Percentiles rank a stretch among this genome's conserved stretches.
These are phyloP conservation scores for Aporophyla lueneburgensis DNA, from an alignment of 2,888 invertebrate species.

Conservation along the genomic window DNA sequence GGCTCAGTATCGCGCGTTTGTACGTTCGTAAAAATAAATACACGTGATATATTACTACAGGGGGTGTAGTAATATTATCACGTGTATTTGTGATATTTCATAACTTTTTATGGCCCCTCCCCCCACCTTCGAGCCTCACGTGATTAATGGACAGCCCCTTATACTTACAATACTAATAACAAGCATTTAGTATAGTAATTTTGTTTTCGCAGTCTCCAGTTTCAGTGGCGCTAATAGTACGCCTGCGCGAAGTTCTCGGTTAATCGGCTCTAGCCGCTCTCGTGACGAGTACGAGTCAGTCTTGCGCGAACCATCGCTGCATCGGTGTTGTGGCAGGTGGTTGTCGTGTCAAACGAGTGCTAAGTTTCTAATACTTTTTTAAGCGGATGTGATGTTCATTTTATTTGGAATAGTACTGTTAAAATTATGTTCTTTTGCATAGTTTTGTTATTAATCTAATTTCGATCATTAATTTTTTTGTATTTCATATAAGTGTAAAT, in stretches of 20 bases:
- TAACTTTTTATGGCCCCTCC: too few relatives aligned
- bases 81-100: too few relatives aligned
- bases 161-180: too few relatives aligned
- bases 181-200: neutral
- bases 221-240: neutral
- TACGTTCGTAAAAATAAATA: too few relatives aligned
- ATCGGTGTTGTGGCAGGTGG: neutral
- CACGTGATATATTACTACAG: too few relatives aligned
- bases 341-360: neutral
- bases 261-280: neutral
- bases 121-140: too few relatives aligned
- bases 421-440: neutral
- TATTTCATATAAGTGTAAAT: too few relatives aligned
- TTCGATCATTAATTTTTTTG: too few relatives aligned
- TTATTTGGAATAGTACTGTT: neutral
- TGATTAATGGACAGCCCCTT: too few relatives aligned
- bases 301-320: neutral
- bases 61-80: too few relatives aligned
- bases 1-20: too few relatives aligned
- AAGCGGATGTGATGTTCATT: neutral
- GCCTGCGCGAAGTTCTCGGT: neutral
- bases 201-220: neutral
- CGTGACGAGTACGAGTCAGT: neutral
- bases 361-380: neutral
- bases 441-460: neutral